These are phyloP conservation scores for Drosophila setifemur DNA, from an alignment of 1,140 invertebrate species.

Conservation along the genomic window DNA sequence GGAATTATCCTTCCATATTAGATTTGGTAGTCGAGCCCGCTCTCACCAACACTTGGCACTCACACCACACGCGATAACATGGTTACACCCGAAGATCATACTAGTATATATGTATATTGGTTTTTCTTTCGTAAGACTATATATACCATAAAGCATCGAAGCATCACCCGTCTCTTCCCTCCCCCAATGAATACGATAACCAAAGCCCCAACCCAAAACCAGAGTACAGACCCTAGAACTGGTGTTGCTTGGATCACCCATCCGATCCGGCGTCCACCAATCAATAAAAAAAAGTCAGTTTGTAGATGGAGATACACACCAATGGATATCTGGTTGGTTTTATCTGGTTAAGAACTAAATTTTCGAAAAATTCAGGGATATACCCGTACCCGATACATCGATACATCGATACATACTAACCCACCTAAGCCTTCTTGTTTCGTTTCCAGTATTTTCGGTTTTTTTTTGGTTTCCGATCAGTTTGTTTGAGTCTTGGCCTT, in stretches of 20 bases:
- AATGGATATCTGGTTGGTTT: too few species aligned
- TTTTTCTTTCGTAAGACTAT: background rate
- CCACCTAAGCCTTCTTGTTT: constrained; percentile 34
- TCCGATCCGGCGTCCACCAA: background rate
- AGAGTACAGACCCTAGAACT: background rate
- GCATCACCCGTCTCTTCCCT: constrained; percentile 13
- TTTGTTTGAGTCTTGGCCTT: background rate
- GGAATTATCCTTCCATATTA: too few species aligned
- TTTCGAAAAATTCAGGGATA: too few species aligned
- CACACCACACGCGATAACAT: constrained; percentile 12
- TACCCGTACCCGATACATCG: constrained; percentile 18
- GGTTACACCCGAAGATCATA: constrained; percentile 28
- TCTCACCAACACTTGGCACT: constrained; percentile 26
- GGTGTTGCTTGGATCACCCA: background rate
- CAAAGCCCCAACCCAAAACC: constrained; percentile 2
- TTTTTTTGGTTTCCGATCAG: background rate
- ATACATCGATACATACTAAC: constrained; percentile 43
- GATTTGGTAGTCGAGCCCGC: too few species aligned
- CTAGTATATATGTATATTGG: constrained; percentile 23
- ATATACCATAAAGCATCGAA: constrained; percentile 17
- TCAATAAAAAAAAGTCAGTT: background rate
- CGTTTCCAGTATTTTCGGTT: too few species aligned
- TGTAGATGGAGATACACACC: background rate
- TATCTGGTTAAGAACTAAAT: background rate
- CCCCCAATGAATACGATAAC: constrained; percentile 6